Evolutionary conservation across 2,113 vertebrate genomes (phyloP).

Genomic region (Nanger granti): DNA sequence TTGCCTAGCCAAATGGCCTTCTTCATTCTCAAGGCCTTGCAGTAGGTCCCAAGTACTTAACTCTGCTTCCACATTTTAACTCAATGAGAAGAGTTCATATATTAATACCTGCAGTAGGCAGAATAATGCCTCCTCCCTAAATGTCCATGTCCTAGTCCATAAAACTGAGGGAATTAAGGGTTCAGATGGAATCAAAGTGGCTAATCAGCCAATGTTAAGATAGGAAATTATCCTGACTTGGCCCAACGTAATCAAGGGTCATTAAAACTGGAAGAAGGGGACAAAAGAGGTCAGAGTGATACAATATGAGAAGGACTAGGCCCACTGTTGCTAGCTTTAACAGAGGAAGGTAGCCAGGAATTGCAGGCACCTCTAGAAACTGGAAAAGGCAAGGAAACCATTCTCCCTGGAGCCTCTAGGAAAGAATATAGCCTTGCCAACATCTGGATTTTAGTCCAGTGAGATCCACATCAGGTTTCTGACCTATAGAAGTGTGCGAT

Average conservation of each 20-base stretch:
- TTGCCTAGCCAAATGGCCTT: neutral
- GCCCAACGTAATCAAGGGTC: neutral
- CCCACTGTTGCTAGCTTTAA: neutral
- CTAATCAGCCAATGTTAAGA: neutral
- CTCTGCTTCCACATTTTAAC: neutral
- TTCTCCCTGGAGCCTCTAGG: neutral
- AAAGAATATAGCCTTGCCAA: neutral
- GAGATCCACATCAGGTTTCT: neutral
- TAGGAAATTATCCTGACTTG: neutral
- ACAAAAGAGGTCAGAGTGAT: neutral
- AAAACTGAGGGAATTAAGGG: neutral
- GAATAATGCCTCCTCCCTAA: neutral
- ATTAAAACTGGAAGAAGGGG: neutral
- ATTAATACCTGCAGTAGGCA: neutral
- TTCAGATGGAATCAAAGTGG: neutral
- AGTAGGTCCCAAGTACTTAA: neutral
- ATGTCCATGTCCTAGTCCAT: neutral
- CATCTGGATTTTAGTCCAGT: neutral
- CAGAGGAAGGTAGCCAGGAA: neutral
- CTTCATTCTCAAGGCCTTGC: neutral
- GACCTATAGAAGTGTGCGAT: neutral
- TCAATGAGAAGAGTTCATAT: neutral
- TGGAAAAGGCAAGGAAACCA: neutral
- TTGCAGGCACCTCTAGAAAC: neutral
- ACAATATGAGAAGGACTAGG: neutral